Percentiles rank a stretch among this genome's conserved stretches.
phyloP scores from a whole-genome alignment of 2,888 invertebrate species.

The Crematogaster levior region DNA sequence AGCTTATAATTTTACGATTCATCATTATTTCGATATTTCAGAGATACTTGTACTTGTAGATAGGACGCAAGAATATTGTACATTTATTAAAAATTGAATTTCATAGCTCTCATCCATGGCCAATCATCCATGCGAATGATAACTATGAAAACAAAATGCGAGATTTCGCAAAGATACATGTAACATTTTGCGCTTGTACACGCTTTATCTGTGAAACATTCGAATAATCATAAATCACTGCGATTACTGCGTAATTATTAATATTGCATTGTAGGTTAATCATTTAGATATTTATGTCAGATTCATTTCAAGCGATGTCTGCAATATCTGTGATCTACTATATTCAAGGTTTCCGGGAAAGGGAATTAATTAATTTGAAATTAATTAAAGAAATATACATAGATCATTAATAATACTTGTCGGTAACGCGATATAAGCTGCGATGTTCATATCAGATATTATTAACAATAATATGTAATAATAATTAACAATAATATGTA shows the following conservation, averaged over 20 bases:
- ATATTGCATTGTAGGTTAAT: conserved; percentile 9
- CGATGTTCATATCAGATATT: not conserved
- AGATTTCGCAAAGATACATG: not conserved
- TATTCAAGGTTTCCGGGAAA: not conserved
- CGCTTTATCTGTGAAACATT: conserved; percentile 9
- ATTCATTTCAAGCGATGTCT: not conserved
- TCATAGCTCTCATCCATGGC: conserved; percentile 11
- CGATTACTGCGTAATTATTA: not conserved
- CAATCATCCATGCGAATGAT: conserved; percentile 7
- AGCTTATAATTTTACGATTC: not conserved
- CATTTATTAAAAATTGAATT: not conserved
- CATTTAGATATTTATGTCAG: conserved; percentile 23
- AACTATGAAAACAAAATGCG: conserved; percentile 1
- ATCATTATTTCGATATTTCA: not conserved
- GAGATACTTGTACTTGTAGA: not conserved
- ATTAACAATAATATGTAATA: not conserved
- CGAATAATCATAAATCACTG: conserved; percentile 14
- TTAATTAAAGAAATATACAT: conserved; percentile 17
- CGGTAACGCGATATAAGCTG: not conserved
- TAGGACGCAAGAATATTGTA: not conserved
- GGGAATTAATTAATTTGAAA: conserved; percentile 1
- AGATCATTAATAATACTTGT: conserved; percentile 4
- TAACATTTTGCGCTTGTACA: not conserved
- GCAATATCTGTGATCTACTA: not conserved
- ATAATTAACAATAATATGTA: too few relatives aligned